Base-by-base conservation (phyloP, 1,140 invertebrate genomes). In the Drosophila burlai region DNA sequence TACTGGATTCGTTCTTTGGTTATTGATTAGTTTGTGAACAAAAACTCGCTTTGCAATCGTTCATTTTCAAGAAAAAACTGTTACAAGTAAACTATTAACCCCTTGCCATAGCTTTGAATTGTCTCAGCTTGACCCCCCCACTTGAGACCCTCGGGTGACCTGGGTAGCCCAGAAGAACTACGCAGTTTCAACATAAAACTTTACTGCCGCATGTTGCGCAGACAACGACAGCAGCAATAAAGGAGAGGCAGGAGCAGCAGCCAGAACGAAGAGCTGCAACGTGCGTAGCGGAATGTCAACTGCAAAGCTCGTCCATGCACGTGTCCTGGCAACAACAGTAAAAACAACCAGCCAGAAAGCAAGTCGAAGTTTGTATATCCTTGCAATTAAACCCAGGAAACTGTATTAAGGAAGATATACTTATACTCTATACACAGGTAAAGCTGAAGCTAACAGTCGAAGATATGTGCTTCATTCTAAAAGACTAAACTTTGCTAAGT, bases 241-340 rank as follows among this genome's bases (percentile, higher is more conserved):
- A 73, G 38, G 29, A 29, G 36, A 26, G 54, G n/a, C 24, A 57
- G 36, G 18, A 38, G 21, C 29, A 29, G 34, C 18, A 13, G 15
- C 61, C 15, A 36, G 47, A 45, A 54, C 38, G 26, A 43, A 43
- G 21, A 31, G 63, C 26, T 50, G 63, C 74, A 68, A 78, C 55
- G 75, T 60, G 75, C 64, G 50, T 69, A 78, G 38, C 34, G n/a
- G 45, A 78, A 78, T 68, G 74, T 78, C 75, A 78, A 69, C 50
- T 77, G 57, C 74, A 78, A 61, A 69, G 57, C 63, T 52, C 34
- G 40, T 26, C 31, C 50, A 52, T 46, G 54, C 75, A 78, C 75
- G 75, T 78, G 75, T 78, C 64, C 75, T 61, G 38, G 40, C 74
- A 78, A 62, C 42, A 73, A 62, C 71, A 61, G 4, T 9, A 36